Conservation (phyloP, 1,140 invertebrate species). For the Pseudomyrmex cubaensis region DNA sequence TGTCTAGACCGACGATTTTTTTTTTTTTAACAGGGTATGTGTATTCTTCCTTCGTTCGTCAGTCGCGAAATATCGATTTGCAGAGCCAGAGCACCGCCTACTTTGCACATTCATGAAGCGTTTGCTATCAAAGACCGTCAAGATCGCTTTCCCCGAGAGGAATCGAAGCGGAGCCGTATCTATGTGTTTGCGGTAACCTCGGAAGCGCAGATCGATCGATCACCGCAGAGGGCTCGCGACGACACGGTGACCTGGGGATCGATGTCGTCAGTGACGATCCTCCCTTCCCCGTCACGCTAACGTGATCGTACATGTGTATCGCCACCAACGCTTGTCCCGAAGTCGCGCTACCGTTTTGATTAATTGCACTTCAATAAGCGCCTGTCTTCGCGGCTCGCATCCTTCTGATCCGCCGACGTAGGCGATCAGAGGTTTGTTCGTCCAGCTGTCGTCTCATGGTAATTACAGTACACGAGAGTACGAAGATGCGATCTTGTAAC, state of each 20-base stretch:
- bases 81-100: conserved; percentile 61
- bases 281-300: not conserved
- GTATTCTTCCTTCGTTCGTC: not conserved
- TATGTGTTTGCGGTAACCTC: conserved; percentile 82
- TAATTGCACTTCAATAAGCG: conserved; percentile 79
- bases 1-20: not conserved
- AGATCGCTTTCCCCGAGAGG: conserved; percentile 77
- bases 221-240: conserved; percentile 71
- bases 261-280: conserved; percentile 72
- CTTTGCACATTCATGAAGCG: conserved; percentile 83
- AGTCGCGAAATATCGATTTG: conserved; percentile 42
- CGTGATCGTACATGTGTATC: conserved; percentile 72
- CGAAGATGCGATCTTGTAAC: conserved; percentile 32
- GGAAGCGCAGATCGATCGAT: conserved; percentile 81
- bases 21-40: conserved; percentile 18
- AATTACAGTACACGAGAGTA: conserved; percentile 31
- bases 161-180: conserved; percentile 77
- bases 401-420: conserved; percentile 61
- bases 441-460: conserved; percentile 49
- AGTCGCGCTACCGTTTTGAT: conserved; percentile 74
- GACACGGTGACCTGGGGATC: conserved; percentile 76
- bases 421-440: conserved; percentile 45
- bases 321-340: conserved; percentile 66
- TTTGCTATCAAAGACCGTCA: conserved; percentile 80
- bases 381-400: conserved; percentile 73